phyloP scores from a whole-genome alignment of 2,797 vertebrate genomes.

The Sus cebifrons region DNA sequence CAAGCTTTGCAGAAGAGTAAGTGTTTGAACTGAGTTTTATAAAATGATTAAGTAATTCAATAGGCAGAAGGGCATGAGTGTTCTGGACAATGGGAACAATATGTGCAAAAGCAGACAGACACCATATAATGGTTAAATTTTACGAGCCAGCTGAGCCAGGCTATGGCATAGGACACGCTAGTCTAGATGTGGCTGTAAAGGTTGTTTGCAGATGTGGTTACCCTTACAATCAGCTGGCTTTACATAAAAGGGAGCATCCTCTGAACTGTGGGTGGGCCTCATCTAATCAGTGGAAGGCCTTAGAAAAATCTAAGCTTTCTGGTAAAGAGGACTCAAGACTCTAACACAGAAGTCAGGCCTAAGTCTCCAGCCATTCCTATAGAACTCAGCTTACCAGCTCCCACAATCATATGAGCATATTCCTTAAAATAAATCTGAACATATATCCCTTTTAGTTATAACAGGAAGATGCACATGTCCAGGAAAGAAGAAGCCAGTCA shows the following conservation, averaged over 20 bases:
- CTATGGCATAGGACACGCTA: not conserved
- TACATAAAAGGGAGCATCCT: not conserved
- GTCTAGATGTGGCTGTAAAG: not conserved
- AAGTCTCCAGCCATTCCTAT: not conserved
- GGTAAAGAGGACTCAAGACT: slow-evolving; percentile 10
- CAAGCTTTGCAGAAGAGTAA: not conserved
- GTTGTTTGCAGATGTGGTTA: not conserved
- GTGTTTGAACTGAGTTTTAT: not conserved
- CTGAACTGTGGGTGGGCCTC: not conserved
- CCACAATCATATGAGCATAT: not conserved
- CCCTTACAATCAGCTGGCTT: not conserved
- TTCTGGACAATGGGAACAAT: not conserved
- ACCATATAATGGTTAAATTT: not conserved
- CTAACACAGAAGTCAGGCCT: not conserved
- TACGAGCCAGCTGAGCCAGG: not conserved
- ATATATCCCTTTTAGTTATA: not conserved
- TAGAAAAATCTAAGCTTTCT: not conserved
- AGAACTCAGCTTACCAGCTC: not conserved
- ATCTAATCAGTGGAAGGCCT: not conserved
- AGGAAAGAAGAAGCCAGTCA: not conserved
- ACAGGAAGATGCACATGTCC: not conserved
- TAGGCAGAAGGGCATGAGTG: not conserved
- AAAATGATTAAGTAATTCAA: not conserved
- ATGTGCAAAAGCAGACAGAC: not conserved
- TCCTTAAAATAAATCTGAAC: not conserved